Percentiles rank a stretch among this genome's conserved stretches.
Evolutionary conservation across 1,140 invertebrate species (phyloP).

Genomic region (Galleria mellonella): DNA sequence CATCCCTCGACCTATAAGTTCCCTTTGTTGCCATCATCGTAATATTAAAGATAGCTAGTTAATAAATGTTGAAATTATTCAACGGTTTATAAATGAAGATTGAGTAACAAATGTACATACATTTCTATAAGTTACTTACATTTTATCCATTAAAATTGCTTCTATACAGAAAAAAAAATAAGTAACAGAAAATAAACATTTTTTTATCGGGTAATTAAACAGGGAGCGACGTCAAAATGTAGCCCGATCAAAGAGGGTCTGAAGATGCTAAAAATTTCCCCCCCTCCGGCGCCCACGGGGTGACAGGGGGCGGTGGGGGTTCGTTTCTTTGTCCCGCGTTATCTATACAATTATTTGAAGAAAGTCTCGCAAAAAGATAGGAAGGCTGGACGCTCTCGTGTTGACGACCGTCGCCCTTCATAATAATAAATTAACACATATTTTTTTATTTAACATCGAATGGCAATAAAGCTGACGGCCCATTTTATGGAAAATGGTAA

Average conservation of each 20-base stretch:
- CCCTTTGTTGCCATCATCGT: too few species aligned
- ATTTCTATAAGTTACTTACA: too few species aligned
- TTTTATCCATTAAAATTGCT: too few species aligned
- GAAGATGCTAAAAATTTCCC: slow-evolving; percentile 55
- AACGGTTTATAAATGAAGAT: too few species aligned
- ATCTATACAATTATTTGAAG: slow-evolving; percentile 72
- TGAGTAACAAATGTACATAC: too few species aligned
- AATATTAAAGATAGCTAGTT: too few species aligned
- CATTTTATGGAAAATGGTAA: too few species aligned
- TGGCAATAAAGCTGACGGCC: too few species aligned
- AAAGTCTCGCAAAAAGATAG: slow-evolving; percentile 69
- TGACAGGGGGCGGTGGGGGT: slow-evolving; percentile 19
- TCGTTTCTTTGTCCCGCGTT: slow-evolving; percentile 66
- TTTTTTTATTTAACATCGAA: neutral
- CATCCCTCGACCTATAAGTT: too few species aligned
- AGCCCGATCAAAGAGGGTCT: slow-evolving; percentile 48
- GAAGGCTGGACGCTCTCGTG: slow-evolving; percentile 40
- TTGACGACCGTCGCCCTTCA: slow-evolving; percentile 19
- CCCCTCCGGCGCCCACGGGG: slow-evolving; percentile 15
- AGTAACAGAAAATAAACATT: slow-evolving; percentile 13
- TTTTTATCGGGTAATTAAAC: slow-evolving; percentile 49
- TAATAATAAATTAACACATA: slow-evolving; percentile 3
- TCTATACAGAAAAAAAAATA: neutral
- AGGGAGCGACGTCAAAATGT: slow-evolving; percentile 41
- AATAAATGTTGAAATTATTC: too few species aligned